These are phyloP conservation scores for Myripristis murdjan DNA, from an alignment of 2,797 vertebrate species.

Conservation along the genomic window DNA sequence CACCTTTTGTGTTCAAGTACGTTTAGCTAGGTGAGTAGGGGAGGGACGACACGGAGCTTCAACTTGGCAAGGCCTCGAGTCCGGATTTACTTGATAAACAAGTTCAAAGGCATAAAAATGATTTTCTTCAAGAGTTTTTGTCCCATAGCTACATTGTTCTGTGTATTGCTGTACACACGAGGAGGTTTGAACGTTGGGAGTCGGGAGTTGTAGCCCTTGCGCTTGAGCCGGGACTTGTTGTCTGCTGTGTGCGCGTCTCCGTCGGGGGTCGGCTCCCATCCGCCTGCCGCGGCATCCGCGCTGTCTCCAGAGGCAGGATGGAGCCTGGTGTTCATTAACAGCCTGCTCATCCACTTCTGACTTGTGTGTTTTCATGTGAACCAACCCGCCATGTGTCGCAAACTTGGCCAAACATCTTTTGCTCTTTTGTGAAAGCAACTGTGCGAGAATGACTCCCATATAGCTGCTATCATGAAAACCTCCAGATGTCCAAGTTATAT, in stretches of 20 bases:
- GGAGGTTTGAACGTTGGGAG: no score
- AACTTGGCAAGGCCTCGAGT: neutral
- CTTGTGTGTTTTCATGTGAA: no score
- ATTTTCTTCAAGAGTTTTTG: slow-evolving; percentile 6
- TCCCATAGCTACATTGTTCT: accelerated
- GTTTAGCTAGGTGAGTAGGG: slow-evolving; percentile 16
- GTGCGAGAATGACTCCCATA: no score
- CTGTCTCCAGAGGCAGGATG: neutral
- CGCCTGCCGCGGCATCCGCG: slow-evolving; percentile 22
- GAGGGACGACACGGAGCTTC: slow-evolving; percentile 9
- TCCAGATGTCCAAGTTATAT: no score
- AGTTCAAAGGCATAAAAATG: slow-evolving; percentile 1
- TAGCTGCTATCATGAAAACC: no score
- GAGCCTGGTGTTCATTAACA: slow-evolving; percentile 38
- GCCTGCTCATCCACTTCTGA: slow-evolving; percentile 26
- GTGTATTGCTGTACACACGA: accelerated
- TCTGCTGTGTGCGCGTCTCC: neutral
- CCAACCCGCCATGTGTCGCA: neutral
- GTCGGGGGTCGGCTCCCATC: neutral
- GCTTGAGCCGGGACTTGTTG: neutral
- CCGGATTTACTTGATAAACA: slow-evolving; percentile 52
- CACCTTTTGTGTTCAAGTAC: neutral
- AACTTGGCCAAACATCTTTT: neutral
- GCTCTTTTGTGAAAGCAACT: neutral
- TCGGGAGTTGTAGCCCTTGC: neutral